Conservation (phyloP, 2,888 invertebrate species). For the Villa cingulata region DNA sequence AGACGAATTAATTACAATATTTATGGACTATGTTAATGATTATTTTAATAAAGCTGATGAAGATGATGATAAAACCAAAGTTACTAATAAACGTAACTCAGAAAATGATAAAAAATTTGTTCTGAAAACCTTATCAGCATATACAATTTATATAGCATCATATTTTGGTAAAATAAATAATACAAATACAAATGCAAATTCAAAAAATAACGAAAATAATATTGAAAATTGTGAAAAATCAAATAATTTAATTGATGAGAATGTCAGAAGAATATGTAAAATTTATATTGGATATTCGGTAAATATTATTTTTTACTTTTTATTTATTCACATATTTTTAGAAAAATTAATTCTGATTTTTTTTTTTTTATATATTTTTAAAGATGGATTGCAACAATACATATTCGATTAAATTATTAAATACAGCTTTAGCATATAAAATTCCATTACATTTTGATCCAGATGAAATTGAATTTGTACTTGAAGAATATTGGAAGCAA, state of each 20-base stretch:
- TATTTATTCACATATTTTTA: not conserved
- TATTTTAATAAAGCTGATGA: conserved; percentile 16
- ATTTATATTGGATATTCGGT: conserved; percentile 33
- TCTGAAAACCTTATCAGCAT: conserved; percentile 21
- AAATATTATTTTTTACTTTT: conserved; percentile 7
- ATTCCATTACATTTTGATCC: conserved; percentile 26
- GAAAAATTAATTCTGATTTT: too few species aligned
- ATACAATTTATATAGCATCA: conserved; percentile 17
- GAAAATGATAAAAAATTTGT: conserved; percentile 25
- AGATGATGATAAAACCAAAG: not conserved
- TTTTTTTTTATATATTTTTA: not conserved
- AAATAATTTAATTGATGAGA: conserved; percentile 20
- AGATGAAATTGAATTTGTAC: conserved; percentile 30
- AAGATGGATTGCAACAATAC: conserved; percentile 28
- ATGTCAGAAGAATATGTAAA: conserved; percentile 28
- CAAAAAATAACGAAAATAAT: too few species aligned
- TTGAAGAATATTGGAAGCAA: conserved; percentile 30
- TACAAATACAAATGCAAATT: not conserved
- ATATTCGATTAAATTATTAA: conserved; percentile 26
- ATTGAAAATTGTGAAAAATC: not conserved
- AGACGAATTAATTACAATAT: conserved; percentile 15
- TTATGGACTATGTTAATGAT: conserved; percentile 12
- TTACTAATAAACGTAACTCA: too few species aligned
- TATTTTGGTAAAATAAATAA: conserved; percentile 11
- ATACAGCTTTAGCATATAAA: conserved; percentile 23